Conservation (phyloP, 2,797 vertebrate species). For the Nannoperca obscura region DNA sequence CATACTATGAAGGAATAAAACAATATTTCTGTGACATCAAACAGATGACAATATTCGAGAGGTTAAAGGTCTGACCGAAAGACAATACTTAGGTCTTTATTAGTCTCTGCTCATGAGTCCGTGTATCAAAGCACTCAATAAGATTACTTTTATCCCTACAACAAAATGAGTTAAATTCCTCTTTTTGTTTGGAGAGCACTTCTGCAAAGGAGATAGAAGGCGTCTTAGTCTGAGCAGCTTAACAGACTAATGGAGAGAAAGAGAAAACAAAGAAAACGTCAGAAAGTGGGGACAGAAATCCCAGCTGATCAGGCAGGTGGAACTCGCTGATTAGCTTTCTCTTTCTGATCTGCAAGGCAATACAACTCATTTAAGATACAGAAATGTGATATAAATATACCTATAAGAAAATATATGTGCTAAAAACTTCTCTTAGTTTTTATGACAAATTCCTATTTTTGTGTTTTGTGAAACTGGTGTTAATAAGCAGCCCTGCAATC, state of each 20-base stretch:
- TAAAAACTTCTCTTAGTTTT: not conserved
- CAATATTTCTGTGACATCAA: not conserved
- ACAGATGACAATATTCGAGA: not conserved
- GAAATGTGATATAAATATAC: not conserved
- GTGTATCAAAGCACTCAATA: conserved; percentile 34
- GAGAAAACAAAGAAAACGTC: conserved; percentile 40
- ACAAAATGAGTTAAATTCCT: conserved; percentile 62
- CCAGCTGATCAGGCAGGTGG: not conserved
- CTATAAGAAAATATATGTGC: not conserved
- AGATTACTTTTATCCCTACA: conserved; percentile 61
- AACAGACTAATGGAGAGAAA: conserved; percentile 35
- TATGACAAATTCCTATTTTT: not conserved
- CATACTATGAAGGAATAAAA: not conserved
- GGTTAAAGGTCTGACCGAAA: not conserved
- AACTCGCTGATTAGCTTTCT: conserved; percentile 4
- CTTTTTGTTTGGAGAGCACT: conserved; percentile 54
- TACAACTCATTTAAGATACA: not conserved
- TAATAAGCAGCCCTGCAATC: conserved; percentile 2
- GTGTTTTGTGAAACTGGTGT: not conserved
- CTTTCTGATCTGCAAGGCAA: not conserved
- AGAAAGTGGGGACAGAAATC: conserved; percentile 24
- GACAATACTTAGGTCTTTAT: conserved; percentile 34
- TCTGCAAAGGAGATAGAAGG: conserved; percentile 16
- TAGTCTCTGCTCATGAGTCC: conserved; percentile 14
- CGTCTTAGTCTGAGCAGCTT: conserved; percentile 53